Evolutionary conservation across 2,797 vertebrate species (phyloP), one percentile per base, ranked within the genome.

Genomic region (Scleropages formosus): DNA sequence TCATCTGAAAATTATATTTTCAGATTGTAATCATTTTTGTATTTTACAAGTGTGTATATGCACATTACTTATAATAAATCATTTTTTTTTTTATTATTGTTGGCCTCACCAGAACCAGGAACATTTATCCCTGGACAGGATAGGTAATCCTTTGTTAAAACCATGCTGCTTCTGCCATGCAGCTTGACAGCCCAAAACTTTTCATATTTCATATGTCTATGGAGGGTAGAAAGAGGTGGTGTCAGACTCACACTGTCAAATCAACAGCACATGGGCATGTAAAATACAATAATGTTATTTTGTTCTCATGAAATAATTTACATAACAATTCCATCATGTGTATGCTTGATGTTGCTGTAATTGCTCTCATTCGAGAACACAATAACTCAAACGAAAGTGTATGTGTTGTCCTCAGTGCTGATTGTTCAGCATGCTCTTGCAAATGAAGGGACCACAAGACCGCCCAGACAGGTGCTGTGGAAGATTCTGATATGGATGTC

Each of bases 401-500:
- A 9, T 7, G 64, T 26, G 49, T 16, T 70, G 27, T 51, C 58
- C 24, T n/a, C 6, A 31, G 63, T 22, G 31, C 49, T 56, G 39
- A 70, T 71, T 70, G 39, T 71, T 61, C 24, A 66, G 53, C 56
- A 59, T 46, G 47, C 61, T 31, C 58, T 26, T 27, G 77, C 27
- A 51, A 70, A 72, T 18, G 16, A 51, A 78, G 53, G 46, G 76
- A 72, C 39, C 51, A 53, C 58, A 65, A 63, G 58, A 68, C 49
- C 51, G 58, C 24, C 75, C 46, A 73, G 59, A 64, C 70, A 79
- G 74, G 65, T 79, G 78, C n/a, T 26, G 69, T 49, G 63, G 68
- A 68, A 61, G 39, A 26, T 68, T 69, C 58, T 73, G 74, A 73
- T 79, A 69, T 69, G 64, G 78, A 76, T 73, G 74, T 79, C 74